phyloP scores from a whole-genome alignment of 23 tunicate species.

The Ciona savignyi region DNA sequence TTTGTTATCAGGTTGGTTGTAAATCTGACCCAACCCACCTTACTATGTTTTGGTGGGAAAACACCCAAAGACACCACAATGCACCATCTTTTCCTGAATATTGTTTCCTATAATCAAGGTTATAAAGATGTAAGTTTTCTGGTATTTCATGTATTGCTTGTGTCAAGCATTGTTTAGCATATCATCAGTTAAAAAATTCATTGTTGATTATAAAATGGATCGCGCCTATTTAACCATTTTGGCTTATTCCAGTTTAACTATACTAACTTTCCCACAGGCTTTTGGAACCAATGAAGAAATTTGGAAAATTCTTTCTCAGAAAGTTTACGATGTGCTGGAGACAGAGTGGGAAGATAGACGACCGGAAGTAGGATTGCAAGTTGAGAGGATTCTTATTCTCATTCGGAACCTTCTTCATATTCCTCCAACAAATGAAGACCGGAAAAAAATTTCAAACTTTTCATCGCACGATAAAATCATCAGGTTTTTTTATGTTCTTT shows the following conservation, averaged over 20 bases:
- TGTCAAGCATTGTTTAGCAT: no score
- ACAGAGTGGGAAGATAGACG: slow-evolving; percentile 84
- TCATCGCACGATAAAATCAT: slow-evolving; percentile 65
- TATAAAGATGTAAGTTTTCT: slow-evolving; percentile 85
- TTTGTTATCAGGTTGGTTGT: slow-evolving; percentile 69
- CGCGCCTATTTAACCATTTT: no score
- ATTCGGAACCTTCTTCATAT: slow-evolving; percentile 73
- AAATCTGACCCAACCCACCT: slow-evolving; percentile 81
- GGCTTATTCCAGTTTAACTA: no score
- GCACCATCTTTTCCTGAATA: slow-evolving; percentile 66
- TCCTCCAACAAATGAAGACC: slow-evolving; percentile 64
- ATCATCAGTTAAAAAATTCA: no score
- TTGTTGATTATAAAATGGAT: no score
- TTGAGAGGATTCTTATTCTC: slow-evolving; percentile 68
- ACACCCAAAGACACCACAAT: slow-evolving; percentile 67
- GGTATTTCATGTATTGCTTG: no score
- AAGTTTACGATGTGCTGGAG: slow-evolving; percentile 78
- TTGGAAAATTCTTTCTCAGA: slow-evolving; percentile 70
- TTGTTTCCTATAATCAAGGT: slow-evolving; percentile 58
- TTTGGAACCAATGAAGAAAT: slow-evolving; percentile 36
- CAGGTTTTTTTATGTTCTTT: slow-evolving; percentile 22
- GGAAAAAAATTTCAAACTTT: slow-evolving; percentile 33
- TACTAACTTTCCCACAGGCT: no score
- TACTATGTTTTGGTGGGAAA: slow-evolving; percentile 78
- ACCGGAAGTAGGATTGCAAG: slow-evolving; percentile 63